phyloP scores from a whole-genome alignment of 2,888 invertebrate species.

The Amblyjoppa fuscipennis region DNA sequence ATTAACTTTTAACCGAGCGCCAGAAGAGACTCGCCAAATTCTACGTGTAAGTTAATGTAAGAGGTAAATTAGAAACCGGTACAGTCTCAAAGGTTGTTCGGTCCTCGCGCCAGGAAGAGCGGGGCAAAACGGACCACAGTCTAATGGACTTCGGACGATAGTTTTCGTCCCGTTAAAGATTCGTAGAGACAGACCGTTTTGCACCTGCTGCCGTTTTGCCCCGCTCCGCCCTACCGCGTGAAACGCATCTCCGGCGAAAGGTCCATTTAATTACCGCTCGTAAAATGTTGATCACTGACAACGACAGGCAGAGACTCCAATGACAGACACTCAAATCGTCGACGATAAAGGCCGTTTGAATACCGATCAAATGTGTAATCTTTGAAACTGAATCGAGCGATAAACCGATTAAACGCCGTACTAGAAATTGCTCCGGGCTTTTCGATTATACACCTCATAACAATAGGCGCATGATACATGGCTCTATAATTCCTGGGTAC shows the following conservation, averaged over 20 bases:
- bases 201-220: not conserved
- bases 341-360: slow-evolving; percentile 1
- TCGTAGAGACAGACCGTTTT: not conserved
- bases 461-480: slow-evolving; percentile 8
- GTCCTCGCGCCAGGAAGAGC: not conserved
- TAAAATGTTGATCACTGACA: not conserved
- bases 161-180: not conserved
- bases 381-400: not conserved
- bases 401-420: slow-evolving; percentile 38
- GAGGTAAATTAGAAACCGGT: not conserved
- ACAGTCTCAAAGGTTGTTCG: too few species aligned
- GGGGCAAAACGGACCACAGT: not conserved
- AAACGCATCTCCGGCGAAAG: not conserved
- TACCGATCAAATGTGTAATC: slow-evolving; percentile 26
- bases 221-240: not conserved
- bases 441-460: slow-evolving; percentile 20
- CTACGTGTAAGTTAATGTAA: not conserved
- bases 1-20: not conserved
- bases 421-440: not conserved
- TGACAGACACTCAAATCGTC: not conserved
- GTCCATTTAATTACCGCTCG: not conserved
- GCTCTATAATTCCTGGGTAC: not conserved
- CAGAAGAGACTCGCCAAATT: not conserved
- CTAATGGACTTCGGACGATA: too few species aligned
- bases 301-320: not conserved